phyloP scores from a whole-genome alignment of 2,113 vertebrate genomes.

The Danionella cerebrum region DNA sequence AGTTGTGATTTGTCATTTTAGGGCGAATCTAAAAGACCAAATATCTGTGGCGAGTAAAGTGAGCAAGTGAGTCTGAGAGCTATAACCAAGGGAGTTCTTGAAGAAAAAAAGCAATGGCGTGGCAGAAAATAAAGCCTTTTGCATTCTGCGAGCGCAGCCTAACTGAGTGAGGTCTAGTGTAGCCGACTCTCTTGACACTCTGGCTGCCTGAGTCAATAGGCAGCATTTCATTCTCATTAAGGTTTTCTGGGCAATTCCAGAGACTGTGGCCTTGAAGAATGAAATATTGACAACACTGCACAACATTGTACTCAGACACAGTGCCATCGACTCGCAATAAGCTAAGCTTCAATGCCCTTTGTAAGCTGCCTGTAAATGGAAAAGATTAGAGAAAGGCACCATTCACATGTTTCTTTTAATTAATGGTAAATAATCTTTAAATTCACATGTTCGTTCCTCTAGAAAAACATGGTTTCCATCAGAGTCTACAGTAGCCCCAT shows the following conservation, averaged over 20 bases:
- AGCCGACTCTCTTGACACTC: conserved; percentile 37
- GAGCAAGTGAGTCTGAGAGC: not conserved
- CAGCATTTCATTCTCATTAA: conserved; percentile 38
- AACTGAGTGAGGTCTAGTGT: conserved; percentile 20
- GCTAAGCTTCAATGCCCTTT: not conserved
- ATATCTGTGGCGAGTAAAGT: no score
- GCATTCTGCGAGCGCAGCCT: conserved; percentile 28
- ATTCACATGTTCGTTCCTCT: not conserved
- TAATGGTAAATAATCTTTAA: not conserved
- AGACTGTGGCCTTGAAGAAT: conserved; percentile 34
- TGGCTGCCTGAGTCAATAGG: conserved; percentile 30
- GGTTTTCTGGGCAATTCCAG: conserved; percentile 33
- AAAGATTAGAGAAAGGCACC: not conserved
- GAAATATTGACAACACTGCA: conserved; percentile 33
- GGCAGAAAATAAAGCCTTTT: conserved; percentile 12
- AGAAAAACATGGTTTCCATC: not conserved
- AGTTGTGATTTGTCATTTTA: no score
- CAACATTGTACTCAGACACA: conserved; percentile 12
- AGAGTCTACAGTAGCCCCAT: not conserved
- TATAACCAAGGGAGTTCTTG: not conserved
- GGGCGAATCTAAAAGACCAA: no score
- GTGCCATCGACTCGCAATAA: conserved; percentile 19
- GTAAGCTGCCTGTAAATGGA: not conserved
- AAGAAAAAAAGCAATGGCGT: conserved; percentile 4
- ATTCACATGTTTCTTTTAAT: not conserved